These are phyloP conservation scores for Penaeus japonicus DNA, from an alignment of 1,140 invertebrate species.

Conservation along the genomic window DNA sequence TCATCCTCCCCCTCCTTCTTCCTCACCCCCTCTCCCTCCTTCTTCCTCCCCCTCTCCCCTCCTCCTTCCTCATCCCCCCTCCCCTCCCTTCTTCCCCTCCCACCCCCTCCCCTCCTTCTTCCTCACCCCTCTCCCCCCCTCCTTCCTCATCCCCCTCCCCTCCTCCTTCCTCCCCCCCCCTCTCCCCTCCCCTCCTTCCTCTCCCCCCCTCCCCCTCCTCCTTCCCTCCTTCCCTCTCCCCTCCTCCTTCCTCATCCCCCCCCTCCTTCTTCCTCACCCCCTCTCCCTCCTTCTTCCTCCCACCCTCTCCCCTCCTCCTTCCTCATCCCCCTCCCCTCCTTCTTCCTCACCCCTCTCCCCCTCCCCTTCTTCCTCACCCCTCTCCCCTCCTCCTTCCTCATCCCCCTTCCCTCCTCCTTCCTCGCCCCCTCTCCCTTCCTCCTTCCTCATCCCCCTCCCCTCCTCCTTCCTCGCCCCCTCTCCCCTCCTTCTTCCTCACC, in stretches of 20 bases:
- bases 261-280: no score
- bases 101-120: not conserved
- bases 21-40: not conserved
- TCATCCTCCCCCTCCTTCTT: not conserved
- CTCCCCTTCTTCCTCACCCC: not conserved
- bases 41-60: not conserved
- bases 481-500: conserved; percentile 9
- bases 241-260: not conserved
- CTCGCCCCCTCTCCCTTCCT: not conserved
- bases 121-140: not conserved
- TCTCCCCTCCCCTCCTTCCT: not conserved
- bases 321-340: not conserved
- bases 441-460: not conserved
- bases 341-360: not conserved
- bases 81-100: not conserved
- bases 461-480: not conserved
- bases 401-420: not conserved
- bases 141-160: no score
- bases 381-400: not conserved
- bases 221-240: no score
- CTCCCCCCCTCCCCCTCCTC: not conserved
- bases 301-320: not conserved
- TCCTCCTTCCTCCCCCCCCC: not conserved
- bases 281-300: not conserved
- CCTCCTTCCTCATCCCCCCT: no score